Evolutionary conservation across 2,113 vertebrate species (phyloP).

Genomic region (Vidua macroura): DNA sequence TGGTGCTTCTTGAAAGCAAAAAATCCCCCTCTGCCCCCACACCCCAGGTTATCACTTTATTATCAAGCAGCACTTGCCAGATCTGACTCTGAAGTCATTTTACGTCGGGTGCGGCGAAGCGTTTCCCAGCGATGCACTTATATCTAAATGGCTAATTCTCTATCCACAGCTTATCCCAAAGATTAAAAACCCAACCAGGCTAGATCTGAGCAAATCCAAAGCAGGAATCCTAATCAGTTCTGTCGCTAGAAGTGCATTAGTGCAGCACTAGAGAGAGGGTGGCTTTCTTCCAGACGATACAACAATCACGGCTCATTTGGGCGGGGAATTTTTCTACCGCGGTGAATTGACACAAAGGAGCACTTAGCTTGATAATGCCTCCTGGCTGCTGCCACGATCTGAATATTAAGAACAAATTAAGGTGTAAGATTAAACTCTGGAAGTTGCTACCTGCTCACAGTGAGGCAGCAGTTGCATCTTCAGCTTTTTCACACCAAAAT

Average conservation of each 20-base stretch:
- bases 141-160: conserved; percentile 29
- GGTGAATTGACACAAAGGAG: conserved; percentile 59
- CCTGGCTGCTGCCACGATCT: conserved; percentile 14
- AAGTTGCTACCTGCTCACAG: conserved; percentile 15
- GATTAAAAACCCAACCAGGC: conserved; percentile 34
- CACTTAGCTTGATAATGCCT: conserved; percentile 45
- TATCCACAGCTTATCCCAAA: conserved; percentile 31
- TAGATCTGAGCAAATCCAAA: conserved; percentile 48
- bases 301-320: conserved; percentile 35
- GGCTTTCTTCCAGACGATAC: conserved; percentile 46
- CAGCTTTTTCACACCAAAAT: conserved; percentile 14
- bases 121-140: background rate
- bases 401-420: conserved; percentile 57
- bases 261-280: background rate
- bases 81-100: conserved; percentile 22
- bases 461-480: conserved; percentile 11
- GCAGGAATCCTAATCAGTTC: conserved; percentile 37
- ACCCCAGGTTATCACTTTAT: background rate
- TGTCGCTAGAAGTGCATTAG: background rate
- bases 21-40: background rate
- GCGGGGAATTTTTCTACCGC: conserved; percentile 16
- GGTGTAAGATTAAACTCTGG: conserved; percentile 20
- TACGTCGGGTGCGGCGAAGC: background rate
- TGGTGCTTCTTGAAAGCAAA: background rate
- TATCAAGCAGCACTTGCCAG: background rate